Evolutionary conservation across 2,113 vertebrate genomes (phyloP).

Genomic region (Rhinoderma darwinii): DNA sequence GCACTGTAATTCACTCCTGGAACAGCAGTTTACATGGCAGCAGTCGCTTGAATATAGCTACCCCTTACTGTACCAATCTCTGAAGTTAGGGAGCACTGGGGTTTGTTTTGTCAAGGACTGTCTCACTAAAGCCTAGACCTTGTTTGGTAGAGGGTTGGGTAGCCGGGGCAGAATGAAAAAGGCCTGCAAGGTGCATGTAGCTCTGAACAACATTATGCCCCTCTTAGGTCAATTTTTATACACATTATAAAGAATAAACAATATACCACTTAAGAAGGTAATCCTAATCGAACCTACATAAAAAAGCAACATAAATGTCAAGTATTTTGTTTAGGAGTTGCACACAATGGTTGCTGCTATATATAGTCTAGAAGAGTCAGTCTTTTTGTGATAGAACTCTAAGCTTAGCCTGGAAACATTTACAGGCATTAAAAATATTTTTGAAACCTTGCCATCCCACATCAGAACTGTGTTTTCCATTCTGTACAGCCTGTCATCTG

Average conservation of each 20-base stretch:
- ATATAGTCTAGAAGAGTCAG: background rate
- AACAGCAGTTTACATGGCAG: background rate
- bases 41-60: background rate
- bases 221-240: no score
- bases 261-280: background rate
- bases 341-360: background rate
- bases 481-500: conserved; percentile 1
- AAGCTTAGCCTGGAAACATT: background rate
- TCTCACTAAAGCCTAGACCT: no score
- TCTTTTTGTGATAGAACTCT: background rate
- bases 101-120: background rate
- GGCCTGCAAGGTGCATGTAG: background rate
- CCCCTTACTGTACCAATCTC: background rate
- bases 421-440: background rate
- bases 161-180: background rate
- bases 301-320: background rate
- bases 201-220: background rate
- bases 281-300: background rate
- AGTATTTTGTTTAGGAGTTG: background rate
- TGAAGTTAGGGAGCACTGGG: background rate
- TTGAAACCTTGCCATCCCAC: background rate
- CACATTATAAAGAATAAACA: background rate
- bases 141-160: background rate
- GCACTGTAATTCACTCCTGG: background rate
- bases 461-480: background rate